A percentile compares a stretch with the other conserved stretches of the same genome.
These are phyloP conservation scores for Philonicus albiceps DNA, from an alignment of 2,888 invertebrate genomes.

Conservation along the genomic window DNA sequence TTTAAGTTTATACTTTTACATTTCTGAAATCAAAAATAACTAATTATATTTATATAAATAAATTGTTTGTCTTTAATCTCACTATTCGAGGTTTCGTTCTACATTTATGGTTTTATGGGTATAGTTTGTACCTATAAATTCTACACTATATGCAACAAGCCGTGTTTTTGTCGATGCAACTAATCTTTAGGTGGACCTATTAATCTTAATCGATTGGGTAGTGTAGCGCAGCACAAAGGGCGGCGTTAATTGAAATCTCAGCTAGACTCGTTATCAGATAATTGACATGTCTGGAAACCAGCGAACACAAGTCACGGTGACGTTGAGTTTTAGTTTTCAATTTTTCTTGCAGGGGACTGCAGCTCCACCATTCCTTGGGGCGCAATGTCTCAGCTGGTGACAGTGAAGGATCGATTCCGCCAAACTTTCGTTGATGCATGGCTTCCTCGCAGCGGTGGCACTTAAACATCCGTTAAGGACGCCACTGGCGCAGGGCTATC, in stretches of 20 bases:
- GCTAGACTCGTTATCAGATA: conserved; percentile 34
- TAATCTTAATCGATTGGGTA: conserved; percentile 32
- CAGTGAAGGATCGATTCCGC: conserved; percentile 40
- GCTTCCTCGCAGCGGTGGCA: conserved; percentile 21
- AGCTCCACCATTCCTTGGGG: not conserved
- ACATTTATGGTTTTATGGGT: no score
- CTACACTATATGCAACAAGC: no score
- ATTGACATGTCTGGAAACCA: conserved; percentile 35
- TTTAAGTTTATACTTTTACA: no score
- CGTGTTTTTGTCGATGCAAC: not conserved
- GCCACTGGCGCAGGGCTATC: conserved; percentile 18
- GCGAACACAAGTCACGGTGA: conserved; percentile 38
- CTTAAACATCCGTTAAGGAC: conserved; percentile 27
- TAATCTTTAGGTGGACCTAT: not conserved
- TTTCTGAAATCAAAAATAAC: no score
- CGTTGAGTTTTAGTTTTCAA: conserved; percentile 30
- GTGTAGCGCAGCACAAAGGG: not conserved
- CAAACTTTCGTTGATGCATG: conserved; percentile 2
- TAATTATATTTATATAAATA: no score
- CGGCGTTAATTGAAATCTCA: conserved; percentile 38
- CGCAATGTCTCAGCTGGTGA: conserved; percentile 21
- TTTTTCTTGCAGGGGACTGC: conserved; percentile 11
- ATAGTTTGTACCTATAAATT: no score
- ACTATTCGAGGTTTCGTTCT: no score
- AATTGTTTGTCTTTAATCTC: no score